Evolutionary conservation across 2,888 invertebrate genomes (phyloP).

Genomic region (Idaea biselata): DNA sequence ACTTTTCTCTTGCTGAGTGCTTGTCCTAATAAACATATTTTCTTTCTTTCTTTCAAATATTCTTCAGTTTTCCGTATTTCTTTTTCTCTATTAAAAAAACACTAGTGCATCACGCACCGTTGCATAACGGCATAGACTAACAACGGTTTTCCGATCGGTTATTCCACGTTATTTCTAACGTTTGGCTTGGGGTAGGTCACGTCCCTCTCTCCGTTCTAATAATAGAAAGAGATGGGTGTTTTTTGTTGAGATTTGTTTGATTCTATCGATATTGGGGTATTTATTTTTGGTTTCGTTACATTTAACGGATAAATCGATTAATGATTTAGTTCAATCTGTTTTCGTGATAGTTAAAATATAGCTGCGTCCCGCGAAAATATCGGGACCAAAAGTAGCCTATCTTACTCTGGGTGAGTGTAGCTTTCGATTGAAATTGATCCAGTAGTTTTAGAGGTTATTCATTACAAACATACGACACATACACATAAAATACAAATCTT

Average conservation of each 20-base stretch:
- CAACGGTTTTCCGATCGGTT: constrained; percentile 3
- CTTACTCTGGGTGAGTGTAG: too few species aligned
- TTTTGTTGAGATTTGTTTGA: not conserved
- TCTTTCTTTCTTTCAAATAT: not conserved
- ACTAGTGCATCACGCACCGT: constrained; percentile 2
- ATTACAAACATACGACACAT: too few species aligned
- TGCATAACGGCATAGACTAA: constrained; percentile 1
- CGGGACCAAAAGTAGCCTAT: too few species aligned
- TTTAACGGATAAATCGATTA: not conserved
- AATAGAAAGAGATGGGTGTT: not conserved
- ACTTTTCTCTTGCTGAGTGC: too few species aligned
- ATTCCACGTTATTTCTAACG: not conserved
- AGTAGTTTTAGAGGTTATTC: too few species aligned
- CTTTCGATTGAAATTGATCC: too few species aligned
- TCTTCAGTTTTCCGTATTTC: not conserved
- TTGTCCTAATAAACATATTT: too few species aligned
- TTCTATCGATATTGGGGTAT: not conserved
- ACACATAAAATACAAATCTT: too few species aligned
- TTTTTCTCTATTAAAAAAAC: not conserved
- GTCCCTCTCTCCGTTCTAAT: not conserved
- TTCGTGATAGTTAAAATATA: not conserved
- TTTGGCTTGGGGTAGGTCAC: constrained; percentile 1
- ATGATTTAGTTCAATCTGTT: not conserved
- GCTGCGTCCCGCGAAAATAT: not conserved
- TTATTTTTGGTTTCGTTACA: not conserved